A percentile compares a stretch with the other conserved stretches of the same genome.
phyloP scores from a whole-genome alignment of 1,140 invertebrate species.

The Drosophila miranda region DNA sequence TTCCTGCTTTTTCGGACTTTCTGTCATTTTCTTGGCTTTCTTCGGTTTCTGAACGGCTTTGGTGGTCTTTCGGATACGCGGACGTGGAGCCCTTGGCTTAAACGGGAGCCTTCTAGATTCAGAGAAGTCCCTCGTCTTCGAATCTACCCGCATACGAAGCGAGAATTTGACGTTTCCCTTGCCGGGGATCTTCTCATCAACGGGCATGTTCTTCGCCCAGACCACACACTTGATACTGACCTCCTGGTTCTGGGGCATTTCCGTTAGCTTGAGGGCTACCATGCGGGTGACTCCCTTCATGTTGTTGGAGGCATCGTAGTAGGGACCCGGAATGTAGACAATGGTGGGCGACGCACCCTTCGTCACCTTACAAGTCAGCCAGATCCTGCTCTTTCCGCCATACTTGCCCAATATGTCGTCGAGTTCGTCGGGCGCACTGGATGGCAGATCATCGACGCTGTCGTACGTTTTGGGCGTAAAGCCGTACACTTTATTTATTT shows the following conservation, averaged over 20 bases:
- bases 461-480: constrained; percentile 43
- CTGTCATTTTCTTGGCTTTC: too few species aligned
- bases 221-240: constrained; percentile 21
- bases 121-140: too few species aligned
- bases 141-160: constrained; percentile 6
- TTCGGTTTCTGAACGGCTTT: too few species aligned
- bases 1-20: too few species aligned
- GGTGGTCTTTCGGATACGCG: too few species aligned
- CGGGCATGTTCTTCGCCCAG: constrained; percentile 56
- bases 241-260: constrained; percentile 16
- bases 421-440: neutral
- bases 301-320: constrained; percentile 4
- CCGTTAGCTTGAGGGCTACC: constrained; percentile 35
- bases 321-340: constrained; percentile 29
- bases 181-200: constrained; percentile 12
- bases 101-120: too few species aligned
- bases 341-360: neutral
- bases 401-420: constrained; percentile 1
- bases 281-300: constrained; percentile 30
- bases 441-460: constrained; percentile 23
- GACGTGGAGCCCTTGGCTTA: too few species aligned
- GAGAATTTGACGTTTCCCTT: constrained; percentile 29
- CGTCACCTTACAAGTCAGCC: constrained; percentile 37
- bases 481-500: constrained; percentile 44
- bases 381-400: constrained; percentile 32